Percentiles rank a stretch among this genome's conserved stretches.
These are phyloP conservation scores for Drosophila tsacasi DNA, from an alignment of 1,140 invertebrate genomes.

Conservation along the genomic window DNA sequence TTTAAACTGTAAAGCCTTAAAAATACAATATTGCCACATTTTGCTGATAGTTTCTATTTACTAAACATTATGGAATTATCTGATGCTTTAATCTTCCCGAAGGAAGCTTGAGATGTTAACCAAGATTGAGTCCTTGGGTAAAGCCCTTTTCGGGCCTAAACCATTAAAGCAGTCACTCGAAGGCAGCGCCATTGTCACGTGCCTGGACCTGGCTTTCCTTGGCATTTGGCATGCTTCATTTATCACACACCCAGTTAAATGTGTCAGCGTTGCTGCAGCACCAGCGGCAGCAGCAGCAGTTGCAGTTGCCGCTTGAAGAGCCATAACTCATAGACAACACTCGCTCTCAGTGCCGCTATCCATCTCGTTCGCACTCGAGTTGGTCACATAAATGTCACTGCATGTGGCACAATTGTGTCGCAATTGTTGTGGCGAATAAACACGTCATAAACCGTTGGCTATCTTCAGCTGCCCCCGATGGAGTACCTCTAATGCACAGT, in stretches of 20 bases:
- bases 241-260: slow-evolving; percentile 64
- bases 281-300: slow-evolving; percentile 17
- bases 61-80: neutral
- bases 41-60: neutral
- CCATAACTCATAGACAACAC: slow-evolving; percentile 72
- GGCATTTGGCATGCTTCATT: slow-evolving; percentile 57
- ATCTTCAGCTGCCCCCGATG: slow-evolving; percentile 19
- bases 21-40: neutral
- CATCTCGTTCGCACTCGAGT: slow-evolving; percentile 30
- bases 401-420: slow-evolving; percentile 75
- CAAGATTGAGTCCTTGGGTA: neutral
- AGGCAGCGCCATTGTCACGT: slow-evolving; percentile 34
- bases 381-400: slow-evolving; percentile 76
- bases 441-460: slow-evolving; percentile 52
- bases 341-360: slow-evolving; percentile 33
- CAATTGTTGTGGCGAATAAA: slow-evolving; percentile 63
- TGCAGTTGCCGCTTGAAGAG: slow-evolving; percentile 54
- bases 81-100: neutral
- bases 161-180: slow-evolving; percentile 23
- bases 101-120: no score
- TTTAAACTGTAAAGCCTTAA: neutral
- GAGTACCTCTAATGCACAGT: slow-evolving; percentile 17
- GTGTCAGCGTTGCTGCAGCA: slow-evolving; percentile 50
- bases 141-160: slow-evolving; percentile 5
- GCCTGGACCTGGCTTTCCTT: slow-evolving; percentile 42